phyloP scores from a whole-genome alignment of 2,888 invertebrate species.

The Antitype chi region DNA sequence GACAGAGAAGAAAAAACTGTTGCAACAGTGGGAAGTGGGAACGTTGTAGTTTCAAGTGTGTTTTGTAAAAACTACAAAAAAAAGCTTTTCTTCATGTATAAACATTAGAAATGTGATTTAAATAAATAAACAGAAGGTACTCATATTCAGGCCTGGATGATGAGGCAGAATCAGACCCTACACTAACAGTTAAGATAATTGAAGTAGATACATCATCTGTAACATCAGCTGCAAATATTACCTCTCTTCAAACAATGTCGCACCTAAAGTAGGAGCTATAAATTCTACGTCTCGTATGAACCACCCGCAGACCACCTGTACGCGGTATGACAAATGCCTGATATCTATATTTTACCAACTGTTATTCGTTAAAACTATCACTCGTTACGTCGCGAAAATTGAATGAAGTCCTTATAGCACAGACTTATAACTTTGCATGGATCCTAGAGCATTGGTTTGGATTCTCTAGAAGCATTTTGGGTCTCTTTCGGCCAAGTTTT shows the following conservation, averaged over 20 bases:
- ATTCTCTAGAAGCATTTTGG: background rate
- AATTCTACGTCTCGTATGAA: constrained; percentile 26
- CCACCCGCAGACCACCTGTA: constrained; percentile 36
- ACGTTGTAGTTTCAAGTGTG: background rate
- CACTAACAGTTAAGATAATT: constrained; percentile 37
- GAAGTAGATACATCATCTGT: constrained; percentile 39
- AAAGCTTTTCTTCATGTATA: background rate
- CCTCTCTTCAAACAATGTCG: constrained; percentile 51
- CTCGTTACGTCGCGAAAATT: background rate
- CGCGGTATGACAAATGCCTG: constrained; percentile 34
- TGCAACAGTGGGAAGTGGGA: background rate
- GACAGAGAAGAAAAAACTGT: background rate
- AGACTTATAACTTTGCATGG: background rate
- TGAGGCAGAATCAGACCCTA: background rate
- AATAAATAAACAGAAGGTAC: no score
- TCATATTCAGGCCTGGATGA: background rate
- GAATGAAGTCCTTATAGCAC: background rate
- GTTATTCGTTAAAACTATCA: constrained; percentile 14
- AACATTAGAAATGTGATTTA: no score
- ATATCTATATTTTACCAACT: constrained; percentile 21
- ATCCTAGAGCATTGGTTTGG: background rate
- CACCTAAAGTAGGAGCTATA: constrained; percentile 42
- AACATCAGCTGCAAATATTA: constrained; percentile 43
- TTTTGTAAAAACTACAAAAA: background rate
- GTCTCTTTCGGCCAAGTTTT: background rate